Conservation (phyloP, 2,113 vertebrate genomes). For the Lophotis ruficrista region DNA sequence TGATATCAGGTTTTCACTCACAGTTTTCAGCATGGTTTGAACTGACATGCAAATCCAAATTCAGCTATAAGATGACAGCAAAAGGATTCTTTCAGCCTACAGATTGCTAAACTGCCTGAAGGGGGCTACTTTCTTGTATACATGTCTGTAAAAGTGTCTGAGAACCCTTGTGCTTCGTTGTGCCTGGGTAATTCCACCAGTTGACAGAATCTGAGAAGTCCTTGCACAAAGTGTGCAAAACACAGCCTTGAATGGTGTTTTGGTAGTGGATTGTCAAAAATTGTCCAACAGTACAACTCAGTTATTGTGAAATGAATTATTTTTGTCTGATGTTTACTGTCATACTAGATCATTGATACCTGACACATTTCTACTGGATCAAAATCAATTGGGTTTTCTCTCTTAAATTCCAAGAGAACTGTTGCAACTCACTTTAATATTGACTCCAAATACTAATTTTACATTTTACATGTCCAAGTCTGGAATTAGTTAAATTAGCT, state of each 20-base stretch:
- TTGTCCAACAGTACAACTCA: neutral
- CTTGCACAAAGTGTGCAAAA: neutral
- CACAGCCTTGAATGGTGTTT: neutral
- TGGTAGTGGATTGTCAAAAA: neutral
- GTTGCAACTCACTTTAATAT: neutral
- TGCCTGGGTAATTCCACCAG: neutral
- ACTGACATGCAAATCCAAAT: neutral
- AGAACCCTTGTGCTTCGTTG: rapidly evolving
- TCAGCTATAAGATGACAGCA: neutral
- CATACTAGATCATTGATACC: neutral
- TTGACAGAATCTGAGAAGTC: neutral
- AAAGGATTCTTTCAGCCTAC: neutral
- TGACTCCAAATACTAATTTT: neutral
- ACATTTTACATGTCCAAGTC: neutral
- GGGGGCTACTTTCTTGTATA: neutral
- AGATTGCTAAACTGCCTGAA: neutral
- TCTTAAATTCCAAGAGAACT: neutral
- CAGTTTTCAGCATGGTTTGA: neutral
- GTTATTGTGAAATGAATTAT: neutral
- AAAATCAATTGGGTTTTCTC: neutral
- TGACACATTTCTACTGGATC: neutral
- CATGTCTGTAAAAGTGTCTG: neutral
- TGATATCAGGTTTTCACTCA: neutral
- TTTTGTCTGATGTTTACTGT: neutral
- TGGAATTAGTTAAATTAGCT: neutral